Evolutionary conservation across 1,140 invertebrate genomes (phyloP).

Genomic region (Arctopsyche grandis): DNA sequence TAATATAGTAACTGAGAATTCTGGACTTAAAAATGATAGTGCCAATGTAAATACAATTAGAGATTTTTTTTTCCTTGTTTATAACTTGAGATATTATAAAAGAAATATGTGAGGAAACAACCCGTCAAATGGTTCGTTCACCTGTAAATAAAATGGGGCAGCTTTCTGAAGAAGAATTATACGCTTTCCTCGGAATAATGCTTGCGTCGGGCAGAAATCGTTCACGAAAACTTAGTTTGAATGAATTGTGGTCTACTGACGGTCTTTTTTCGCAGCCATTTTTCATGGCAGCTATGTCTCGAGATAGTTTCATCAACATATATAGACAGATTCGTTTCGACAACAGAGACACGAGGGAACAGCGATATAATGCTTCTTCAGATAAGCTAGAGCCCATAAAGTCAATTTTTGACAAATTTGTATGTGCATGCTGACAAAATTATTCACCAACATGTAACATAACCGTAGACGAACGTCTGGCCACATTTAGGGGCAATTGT

Average conservation of each 20-base stretch:
- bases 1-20: neutral
- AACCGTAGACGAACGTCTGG: conserved; percentile 27
- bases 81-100: conserved; percentile 17
- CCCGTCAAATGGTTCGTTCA: neutral
- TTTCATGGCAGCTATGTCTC: conserved; percentile 34
- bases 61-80: neutral
- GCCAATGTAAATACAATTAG: neutral
- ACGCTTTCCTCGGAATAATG: conserved; percentile 31
- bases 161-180: conserved; percentile 27
- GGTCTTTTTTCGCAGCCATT: conserved; percentile 26
- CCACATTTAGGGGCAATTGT: conserved; percentile 22
- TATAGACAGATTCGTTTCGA: conserved; percentile 36
- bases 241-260: conserved; percentile 20
- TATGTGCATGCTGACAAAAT: conserved; percentile 9
- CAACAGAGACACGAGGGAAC: conserved; percentile 15
- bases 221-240: conserved; percentile 14
- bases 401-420: conserved; percentile 26
- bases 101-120: conserved; percentile 34
- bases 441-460: neutral
- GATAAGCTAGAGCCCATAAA: conserved; percentile 26
- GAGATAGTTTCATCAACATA: conserved; percentile 23
- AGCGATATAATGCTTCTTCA: conserved; percentile 14
- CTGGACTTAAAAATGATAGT: conserved; percentile 7
- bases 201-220: conserved; percentile 23
- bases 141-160: conserved; percentile 24